Conservation (phyloP, 2,888 invertebrate genomes). For the Eumerus sabulonum region DNA sequence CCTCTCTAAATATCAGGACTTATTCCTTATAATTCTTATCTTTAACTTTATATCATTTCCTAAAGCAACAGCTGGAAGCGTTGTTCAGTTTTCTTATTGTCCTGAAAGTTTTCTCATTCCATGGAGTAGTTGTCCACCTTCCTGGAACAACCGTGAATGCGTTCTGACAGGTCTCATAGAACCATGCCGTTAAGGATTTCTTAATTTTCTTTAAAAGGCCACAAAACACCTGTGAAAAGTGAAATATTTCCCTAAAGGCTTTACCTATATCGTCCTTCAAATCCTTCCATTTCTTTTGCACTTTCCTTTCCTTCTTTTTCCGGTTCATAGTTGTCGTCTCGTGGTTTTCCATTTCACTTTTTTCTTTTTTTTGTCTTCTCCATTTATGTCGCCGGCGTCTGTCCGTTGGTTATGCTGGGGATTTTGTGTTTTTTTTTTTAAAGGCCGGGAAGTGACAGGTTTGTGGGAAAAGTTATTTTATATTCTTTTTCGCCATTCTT, state of each 20-base stretch:
- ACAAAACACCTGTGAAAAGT: conserved; percentile 69
- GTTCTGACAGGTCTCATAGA: conserved; percentile 64
- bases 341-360: conserved; percentile 8
- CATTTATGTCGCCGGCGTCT: conserved; percentile 16
- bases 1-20: background rate
- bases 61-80: conserved; percentile 26
- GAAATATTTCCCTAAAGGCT: conserved; percentile 67
- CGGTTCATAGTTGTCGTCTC: too few species aligned
- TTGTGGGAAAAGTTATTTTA: conserved; percentile 32
- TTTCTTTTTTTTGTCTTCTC: conserved; percentile 13
- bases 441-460: conserved; percentile 39
- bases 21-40: background rate
- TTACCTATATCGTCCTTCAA: conserved; percentile 44
- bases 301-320: conserved; percentile 1
- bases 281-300: conserved; percentile 8
- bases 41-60: conserved; percentile 1
- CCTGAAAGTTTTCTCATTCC: conserved; percentile 37
- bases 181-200: conserved; percentile 68
- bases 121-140: conserved; percentile 26
- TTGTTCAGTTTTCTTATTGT: conserved; percentile 18
- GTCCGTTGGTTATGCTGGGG: conserved; percentile 11
- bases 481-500: conserved; percentile 31
- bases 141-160: conserved; percentile 29
- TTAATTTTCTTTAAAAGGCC: conserved; percentile 69
- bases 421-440: too few species aligned